Conservation (phyloP, 1,140 invertebrate species). For the Orchesella cincta region DNA sequence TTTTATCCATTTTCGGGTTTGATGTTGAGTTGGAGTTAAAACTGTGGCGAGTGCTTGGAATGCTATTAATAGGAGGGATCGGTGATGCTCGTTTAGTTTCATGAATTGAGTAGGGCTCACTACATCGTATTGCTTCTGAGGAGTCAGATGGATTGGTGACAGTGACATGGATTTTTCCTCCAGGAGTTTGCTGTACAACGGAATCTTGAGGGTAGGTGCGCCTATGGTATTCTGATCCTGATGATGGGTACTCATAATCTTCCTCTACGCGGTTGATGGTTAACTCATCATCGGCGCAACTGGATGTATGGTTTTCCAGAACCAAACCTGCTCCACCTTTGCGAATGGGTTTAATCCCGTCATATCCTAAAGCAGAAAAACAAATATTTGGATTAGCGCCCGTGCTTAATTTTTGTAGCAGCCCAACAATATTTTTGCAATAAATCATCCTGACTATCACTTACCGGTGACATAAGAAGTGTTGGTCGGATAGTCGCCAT, state of each 20-base stretch:
- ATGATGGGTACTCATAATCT: slow-evolving; percentile 11
- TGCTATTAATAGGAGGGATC: no score
- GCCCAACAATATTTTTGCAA: not conserved
- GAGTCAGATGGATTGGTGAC: not conserved
- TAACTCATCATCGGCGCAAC: not conserved
- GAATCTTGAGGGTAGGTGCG: not conserved
- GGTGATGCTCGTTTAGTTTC: not conserved
- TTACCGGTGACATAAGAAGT: not conserved
- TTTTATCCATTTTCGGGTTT: no score
- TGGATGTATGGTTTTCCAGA: not conserved
- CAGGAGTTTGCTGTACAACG: not conserved
- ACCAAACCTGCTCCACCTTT: not conserved
- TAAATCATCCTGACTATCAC: not conserved
- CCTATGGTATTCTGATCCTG: not conserved
- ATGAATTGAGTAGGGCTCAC: not conserved
- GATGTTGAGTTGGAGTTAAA: no score
- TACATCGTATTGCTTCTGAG: not conserved
- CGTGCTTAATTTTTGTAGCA: not conserved
- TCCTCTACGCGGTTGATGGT: not conserved
- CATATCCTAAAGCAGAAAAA: slow-evolving; percentile 1
- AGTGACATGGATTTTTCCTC: slow-evolving; percentile 1
- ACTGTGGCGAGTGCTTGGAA: no score
- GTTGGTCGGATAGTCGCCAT: slow-evolving; percentile 40
- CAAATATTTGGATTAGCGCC: not conserved
- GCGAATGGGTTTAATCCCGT: not conserved